Evolutionary conservation across 2,888 invertebrate species (phyloP).

Genomic region (Flexamia atlantica): DNA sequence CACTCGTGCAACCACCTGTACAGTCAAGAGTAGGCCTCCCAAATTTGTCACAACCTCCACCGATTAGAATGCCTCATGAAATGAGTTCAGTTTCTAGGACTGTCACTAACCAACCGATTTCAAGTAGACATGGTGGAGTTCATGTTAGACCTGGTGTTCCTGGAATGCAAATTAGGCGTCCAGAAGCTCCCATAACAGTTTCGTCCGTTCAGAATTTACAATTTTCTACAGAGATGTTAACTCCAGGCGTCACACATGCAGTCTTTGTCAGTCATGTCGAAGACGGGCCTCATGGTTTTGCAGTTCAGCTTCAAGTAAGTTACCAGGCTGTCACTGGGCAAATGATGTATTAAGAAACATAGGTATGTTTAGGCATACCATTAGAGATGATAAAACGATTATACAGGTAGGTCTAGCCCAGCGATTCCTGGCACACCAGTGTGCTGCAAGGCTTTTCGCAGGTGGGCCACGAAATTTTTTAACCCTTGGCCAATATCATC

Average conservation of each 20-base stretch:
- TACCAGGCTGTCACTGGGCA: no score
- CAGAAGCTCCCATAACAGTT: background rate
- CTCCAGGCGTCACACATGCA: slow-evolving; percentile 75
- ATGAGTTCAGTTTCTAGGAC: background rate
- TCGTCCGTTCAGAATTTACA: background rate
- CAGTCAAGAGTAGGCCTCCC: slow-evolving; percentile 12
- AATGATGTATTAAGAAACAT: no score
- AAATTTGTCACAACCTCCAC: slow-evolving; percentile 44
- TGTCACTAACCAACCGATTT: background rate
- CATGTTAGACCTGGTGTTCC: slow-evolving; percentile 10
- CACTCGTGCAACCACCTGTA: background rate
- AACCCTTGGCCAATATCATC: no score
- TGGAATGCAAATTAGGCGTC: background rate
- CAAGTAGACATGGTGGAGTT: background rate
- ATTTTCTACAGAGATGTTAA: slow-evolving; percentile 59
- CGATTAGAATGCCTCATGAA: slow-evolving; percentile 8
- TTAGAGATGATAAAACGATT: no score
- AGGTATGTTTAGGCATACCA: no score
- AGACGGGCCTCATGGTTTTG: slow-evolving; percentile 88
- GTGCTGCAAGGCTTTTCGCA: no score
- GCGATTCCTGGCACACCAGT: no score
- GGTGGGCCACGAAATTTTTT: no score
- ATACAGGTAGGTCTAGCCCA: no score
- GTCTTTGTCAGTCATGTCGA: slow-evolving; percentile 87
- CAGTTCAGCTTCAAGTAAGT: slow-evolving; percentile 82